A percentile compares a stretch with the other conserved stretches of the same genome.
Evolutionary conservation across 2,113 vertebrate species (phyloP).

Genomic region (Brienomyrus longianalis): DNA sequence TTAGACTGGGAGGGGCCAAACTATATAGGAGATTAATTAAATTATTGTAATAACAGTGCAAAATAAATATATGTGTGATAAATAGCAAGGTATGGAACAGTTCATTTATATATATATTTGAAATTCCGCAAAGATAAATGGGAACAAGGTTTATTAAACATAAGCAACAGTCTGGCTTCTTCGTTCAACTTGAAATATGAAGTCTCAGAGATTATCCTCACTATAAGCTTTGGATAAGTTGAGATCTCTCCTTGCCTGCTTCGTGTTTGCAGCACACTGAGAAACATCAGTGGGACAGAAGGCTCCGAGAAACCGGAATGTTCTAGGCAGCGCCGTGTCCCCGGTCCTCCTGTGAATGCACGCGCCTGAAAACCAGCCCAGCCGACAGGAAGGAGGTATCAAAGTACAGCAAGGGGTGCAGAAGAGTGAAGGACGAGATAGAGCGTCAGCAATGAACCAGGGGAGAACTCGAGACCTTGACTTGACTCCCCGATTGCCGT

Average conservation of each 20-base stretch:
- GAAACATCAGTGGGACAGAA: conserved; percentile 46
- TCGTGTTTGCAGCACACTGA: conserved; percentile 55
- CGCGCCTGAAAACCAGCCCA: neutral
- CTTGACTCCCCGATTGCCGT: neutral
- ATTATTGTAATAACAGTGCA: neutral
- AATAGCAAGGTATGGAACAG: neutral
- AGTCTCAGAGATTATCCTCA: conserved; percentile 42
- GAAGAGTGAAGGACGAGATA: neutral
- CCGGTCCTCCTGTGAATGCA: conserved; percentile 22
- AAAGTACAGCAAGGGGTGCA: neutral
- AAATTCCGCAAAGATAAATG: neutral
- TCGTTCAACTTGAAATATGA: neutral
- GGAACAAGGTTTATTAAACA: neutral
- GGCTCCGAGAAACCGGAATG: conserved; percentile 27
- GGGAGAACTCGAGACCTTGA: neutral
- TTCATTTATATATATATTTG: neutral
- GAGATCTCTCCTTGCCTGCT: conserved; percentile 56
- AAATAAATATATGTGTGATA: neutral
- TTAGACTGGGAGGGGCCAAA: neutral
- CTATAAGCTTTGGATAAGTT: conserved; percentile 53
- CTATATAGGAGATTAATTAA: neutral
- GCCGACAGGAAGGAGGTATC: neutral
- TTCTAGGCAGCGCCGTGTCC: conserved; percentile 6
- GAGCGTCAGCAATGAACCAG: neutral
- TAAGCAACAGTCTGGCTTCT: neutral